These are phyloP conservation scores for Nematolebias whitei DNA, from an alignment of 2,113 vertebrate genomes.

Conservation along the genomic window DNA sequence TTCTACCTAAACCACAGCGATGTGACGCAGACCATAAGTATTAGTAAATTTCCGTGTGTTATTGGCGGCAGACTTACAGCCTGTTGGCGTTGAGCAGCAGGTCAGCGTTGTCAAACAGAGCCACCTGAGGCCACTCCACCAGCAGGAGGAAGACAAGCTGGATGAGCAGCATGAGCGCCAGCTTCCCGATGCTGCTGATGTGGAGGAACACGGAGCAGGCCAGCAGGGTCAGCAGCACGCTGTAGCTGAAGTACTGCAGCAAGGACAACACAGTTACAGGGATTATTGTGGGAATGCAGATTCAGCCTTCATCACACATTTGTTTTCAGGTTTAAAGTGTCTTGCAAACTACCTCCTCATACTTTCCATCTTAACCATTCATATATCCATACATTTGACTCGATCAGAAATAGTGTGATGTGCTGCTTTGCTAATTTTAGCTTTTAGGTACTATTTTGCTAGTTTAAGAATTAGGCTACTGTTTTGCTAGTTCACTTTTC, in stretches of 20 bases:
- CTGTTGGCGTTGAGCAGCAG: slow-evolving; percentile 87
- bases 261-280: slow-evolving; percentile 19
- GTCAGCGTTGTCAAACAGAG: slow-evolving; percentile 93
- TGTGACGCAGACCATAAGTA: slow-evolving; percentile 10
- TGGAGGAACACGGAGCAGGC: slow-evolving; percentile 97
- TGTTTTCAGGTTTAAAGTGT: too few species aligned
- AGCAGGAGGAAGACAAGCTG: slow-evolving; percentile 89
- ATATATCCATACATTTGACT: too few species aligned
- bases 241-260: slow-evolving; percentile 92
- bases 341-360: too few species aligned
- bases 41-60: slow-evolving; percentile 1
- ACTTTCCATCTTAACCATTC: too few species aligned
- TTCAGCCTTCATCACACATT: too few species aligned
- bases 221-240: slow-evolving; percentile 92
- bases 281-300: background rate
- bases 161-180: slow-evolving; percentile 90
- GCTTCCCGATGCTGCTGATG: slow-evolving; percentile 96
- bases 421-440: too few species aligned
- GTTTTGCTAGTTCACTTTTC: too few species aligned
- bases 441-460: too few species aligned
- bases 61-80: slow-evolving; percentile 82
- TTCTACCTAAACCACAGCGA: slow-evolving; percentile 11
- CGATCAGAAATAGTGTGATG: too few species aligned
- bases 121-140: slow-evolving; percentile 89
- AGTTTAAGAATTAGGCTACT: too few species aligned